Percentiles rank a stretch among this genome's conserved stretches.
These are phyloP conservation scores for Allobates femoralis DNA, from an alignment of 2,797 vertebrate genomes.

Conservation along the genomic window DNA sequence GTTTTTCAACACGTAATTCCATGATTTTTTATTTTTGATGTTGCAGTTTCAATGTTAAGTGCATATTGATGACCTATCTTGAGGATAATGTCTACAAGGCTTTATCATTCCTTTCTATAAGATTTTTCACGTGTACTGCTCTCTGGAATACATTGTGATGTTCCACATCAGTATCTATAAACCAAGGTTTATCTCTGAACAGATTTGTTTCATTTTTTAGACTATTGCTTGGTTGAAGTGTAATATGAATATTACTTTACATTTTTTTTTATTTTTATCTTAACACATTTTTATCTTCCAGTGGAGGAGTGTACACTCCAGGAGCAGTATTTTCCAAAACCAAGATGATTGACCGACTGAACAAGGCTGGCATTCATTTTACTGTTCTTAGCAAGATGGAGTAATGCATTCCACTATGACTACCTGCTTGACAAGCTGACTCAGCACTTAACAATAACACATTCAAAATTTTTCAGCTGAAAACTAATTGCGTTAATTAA, in stretches of 20 bases:
- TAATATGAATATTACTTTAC: not conserved
- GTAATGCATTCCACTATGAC: not conserved
- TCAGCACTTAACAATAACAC: not conserved
- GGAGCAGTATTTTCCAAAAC: slow-evolving; percentile 91
- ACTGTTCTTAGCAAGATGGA: slow-evolving; percentile 84
- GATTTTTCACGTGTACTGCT: too few species aligned
- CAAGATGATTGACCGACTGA: slow-evolving; percentile 88
- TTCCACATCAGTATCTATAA: not conserved
- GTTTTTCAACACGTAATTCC: too few species aligned
- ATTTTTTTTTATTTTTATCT: not conserved
- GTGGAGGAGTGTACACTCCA: slow-evolving; percentile 93
- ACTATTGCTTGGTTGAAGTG: not conserved
- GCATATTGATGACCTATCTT: too few species aligned
- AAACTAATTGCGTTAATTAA: slow-evolving; percentile 16
- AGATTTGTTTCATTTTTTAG: not conserved
- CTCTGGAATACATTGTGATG: too few species aligned
- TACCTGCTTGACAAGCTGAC: slow-evolving; percentile 34
- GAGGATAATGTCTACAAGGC: too few species aligned
- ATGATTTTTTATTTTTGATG: too few species aligned
- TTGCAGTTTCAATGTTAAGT: too few species aligned
- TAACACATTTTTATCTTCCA: slow-evolving; percentile 70
- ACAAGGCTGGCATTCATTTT: slow-evolving; percentile 89
- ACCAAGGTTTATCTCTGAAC: not conserved
- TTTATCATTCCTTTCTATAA: too few species aligned
- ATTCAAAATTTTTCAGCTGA: not conserved